Evolutionary conservation across 2,888 invertebrate species (phyloP).

Genomic region (Lamellibrachia columna): DNA sequence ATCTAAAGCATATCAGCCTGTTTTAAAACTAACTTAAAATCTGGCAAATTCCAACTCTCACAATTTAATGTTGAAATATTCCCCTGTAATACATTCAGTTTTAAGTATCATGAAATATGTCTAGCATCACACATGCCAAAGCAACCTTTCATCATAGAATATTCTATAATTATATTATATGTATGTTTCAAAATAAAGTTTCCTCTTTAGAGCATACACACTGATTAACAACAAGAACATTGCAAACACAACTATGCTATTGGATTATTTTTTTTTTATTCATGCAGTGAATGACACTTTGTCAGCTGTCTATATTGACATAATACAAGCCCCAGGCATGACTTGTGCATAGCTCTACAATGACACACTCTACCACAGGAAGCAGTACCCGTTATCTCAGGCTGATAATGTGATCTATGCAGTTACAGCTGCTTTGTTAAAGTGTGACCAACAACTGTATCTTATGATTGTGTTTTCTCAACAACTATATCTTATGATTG

Average conservation of each 20-base stretch:
- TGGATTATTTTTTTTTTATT: no score
- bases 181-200: no score
- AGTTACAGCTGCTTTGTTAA: not conserved
- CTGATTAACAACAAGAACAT: not conserved
- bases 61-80: not conserved
- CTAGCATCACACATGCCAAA: no score
- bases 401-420: no score
- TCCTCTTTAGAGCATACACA: not conserved
- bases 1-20: not conserved
- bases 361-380: not conserved
- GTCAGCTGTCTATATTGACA: not conserved
- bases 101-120: no score
- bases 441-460: no score
- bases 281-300: not conserved
- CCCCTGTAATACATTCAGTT: no score
- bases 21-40: not conserved
- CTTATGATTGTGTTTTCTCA: no score
- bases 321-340: not conserved
- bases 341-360: not conserved
- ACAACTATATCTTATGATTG: no score
- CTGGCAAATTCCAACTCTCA: not conserved
- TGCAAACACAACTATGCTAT: no score
- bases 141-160: no score
- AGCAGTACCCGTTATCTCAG: not conserved
- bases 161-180: no score